phyloP scores from a whole-genome alignment of 2,113 vertebrate genomes.

The Nycticryphes semicollaris region DNA sequence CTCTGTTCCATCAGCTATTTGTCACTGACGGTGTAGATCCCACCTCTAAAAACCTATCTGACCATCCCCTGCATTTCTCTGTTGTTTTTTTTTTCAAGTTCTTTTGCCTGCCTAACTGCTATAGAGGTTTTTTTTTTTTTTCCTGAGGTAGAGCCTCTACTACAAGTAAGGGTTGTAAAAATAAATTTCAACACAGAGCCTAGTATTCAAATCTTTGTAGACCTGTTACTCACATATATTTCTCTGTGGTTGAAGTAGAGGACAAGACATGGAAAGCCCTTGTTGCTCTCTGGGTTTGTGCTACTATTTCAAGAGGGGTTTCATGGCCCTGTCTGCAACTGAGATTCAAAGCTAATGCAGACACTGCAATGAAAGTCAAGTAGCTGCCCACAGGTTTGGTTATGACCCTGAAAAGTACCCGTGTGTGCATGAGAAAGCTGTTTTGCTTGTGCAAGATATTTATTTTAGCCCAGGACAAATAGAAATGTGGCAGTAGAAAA shows the following conservation, averaged over 20 bases:
- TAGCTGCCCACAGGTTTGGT: not conserved
- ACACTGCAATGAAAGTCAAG: not conserved
- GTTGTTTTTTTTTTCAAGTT: not conserved
- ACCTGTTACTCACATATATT: not conserved
- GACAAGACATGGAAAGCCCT: not conserved
- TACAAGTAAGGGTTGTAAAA: not conserved
- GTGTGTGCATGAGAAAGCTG: not conserved
- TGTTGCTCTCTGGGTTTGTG: not conserved
- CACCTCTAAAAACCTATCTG: not conserved
- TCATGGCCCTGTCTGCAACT: not conserved
- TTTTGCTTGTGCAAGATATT: not conserved
- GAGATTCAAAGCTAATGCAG: not conserved
- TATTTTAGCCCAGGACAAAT: not conserved
- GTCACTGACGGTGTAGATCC: not conserved
- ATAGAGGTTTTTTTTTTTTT: not conserved
- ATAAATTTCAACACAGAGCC: not conserved
- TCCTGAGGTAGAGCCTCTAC: not conserved
- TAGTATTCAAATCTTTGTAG: not conserved
- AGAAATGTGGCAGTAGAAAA: not conserved
- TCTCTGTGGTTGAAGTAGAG: not conserved
- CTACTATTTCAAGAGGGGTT: not conserved
- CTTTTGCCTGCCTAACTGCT: not conserved
- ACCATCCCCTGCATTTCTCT: not conserved
- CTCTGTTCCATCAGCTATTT: not conserved
- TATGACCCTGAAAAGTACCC: not conserved